These are phyloP conservation scores for Chrysochloris asiatica DNA, from an alignment of 2,113 vertebrate genomes.

Conservation along the genomic window DNA sequence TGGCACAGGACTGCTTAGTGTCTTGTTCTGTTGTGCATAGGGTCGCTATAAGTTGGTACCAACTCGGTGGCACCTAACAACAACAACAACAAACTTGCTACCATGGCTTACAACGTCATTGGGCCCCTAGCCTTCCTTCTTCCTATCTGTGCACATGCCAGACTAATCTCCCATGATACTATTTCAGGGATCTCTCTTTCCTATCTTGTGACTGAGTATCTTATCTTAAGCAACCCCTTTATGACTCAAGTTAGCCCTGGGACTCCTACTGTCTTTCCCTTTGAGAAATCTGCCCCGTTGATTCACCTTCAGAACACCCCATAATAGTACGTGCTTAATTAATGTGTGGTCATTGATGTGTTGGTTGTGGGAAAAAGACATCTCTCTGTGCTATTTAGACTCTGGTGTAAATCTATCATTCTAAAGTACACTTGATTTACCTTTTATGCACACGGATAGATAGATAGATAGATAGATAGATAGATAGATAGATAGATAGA, in stretches of 20 bases:
- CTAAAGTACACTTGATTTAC: neutral
- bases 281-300: neutral
- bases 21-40: too few species aligned
- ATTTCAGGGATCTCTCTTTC: neutral
- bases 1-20: too few species aligned
- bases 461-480: neutral
- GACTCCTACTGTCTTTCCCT: neutral
- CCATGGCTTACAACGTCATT: too few species aligned
- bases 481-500: too few species aligned
- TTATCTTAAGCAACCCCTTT: neutral
- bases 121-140: neutral
- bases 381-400: slow-evolving; percentile 29
- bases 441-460: neutral
- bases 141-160: neutral
- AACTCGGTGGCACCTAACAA: too few species aligned
- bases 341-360: neutral
- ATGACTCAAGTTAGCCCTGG: neutral
- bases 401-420: neutral
- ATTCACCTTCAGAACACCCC: neutral
- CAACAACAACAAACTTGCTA: too few species aligned
- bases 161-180: neutral
- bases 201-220: neutral
- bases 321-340: neutral
- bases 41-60: too few species aligned
- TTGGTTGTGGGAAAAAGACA: neutral